These are phyloP conservation scores for Acleris cristana DNA, from an alignment of 2,888 invertebrate genomes.

Conservation along the genomic window DNA sequence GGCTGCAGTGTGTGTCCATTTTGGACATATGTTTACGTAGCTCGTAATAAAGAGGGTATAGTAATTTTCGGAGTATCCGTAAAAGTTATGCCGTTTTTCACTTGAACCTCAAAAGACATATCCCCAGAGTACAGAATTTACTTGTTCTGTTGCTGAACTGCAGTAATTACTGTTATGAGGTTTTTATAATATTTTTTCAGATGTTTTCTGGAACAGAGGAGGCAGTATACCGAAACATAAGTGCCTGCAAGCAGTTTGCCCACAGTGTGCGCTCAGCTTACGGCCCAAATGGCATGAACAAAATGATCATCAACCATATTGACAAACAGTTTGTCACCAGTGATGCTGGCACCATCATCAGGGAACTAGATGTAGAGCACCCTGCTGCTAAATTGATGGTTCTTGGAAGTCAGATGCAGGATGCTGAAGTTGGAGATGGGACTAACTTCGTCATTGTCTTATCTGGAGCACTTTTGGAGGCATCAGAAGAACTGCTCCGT, in stretches of 20 bases:
- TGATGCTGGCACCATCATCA: slow-evolving; percentile 99
- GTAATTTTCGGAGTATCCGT: not conserved
- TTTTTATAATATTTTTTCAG: slow-evolving; percentile 58
- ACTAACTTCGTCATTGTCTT: slow-evolving; percentile 99
- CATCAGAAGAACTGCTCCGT: slow-evolving; percentile 95
- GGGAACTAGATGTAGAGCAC: slow-evolving; percentile 98
- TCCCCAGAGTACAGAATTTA: not conserved
- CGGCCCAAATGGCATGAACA: slow-evolving; percentile 99
- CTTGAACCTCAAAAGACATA: not conserved
- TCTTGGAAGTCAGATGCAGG: slow-evolving; percentile 98
- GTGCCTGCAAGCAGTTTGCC: slow-evolving; percentile 97
- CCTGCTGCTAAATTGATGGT: slow-evolving; percentile 99
- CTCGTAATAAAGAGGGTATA: not conserved
- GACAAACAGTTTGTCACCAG: slow-evolving; percentile 99
- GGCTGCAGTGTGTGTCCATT: no score
- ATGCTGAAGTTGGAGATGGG: slow-evolving; percentile 98
- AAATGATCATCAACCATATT: slow-evolving; percentile 99
- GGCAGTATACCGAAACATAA: slow-evolving; percentile 97
- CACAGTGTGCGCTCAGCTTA: slow-evolving; percentile 97
- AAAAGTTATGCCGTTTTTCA: not conserved
- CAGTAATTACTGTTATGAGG: not conserved
- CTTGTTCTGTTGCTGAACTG: not conserved
- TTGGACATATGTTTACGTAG: no score
- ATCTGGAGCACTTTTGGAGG: slow-evolving; percentile 95
- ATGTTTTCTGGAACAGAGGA: slow-evolving; percentile 97